Percentiles rank a stretch among this genome's conserved stretches.
These are phyloP conservation scores for Enteromius anoplus DNA, from an alignment of 2,797 vertebrate genomes.

Conservation along the genomic window DNA sequence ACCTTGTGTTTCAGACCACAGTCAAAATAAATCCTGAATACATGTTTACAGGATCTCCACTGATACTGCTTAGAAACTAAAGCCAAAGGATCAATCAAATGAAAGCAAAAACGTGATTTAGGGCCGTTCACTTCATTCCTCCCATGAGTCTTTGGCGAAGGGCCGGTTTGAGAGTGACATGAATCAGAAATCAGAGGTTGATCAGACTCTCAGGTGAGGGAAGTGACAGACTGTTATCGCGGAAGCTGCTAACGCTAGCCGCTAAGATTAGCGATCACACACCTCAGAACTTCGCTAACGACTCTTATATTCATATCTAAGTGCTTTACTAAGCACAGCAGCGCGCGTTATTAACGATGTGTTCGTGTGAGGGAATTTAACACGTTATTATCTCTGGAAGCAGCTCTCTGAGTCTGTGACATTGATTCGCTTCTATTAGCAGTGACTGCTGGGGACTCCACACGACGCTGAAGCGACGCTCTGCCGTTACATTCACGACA, in stretches of 20 bases:
- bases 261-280: not conserved
- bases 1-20: not conserved
- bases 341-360: too few species aligned
- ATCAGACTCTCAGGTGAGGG: not conserved
- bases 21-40: too few species aligned
- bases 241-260: slow-evolving; percentile 25
- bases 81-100: not conserved
- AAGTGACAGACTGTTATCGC: slow-evolving; percentile 6
- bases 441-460: not conserved
- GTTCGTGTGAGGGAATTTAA: not conserved
- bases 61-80: not conserved
- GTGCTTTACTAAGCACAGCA: too few species aligned
- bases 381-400: not conserved
- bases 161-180: not conserved
- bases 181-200: not conserved
- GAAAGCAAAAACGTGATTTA: not conserved
- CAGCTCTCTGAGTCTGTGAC: not conserved
- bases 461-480: not conserved
- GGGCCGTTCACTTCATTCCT: not conserved
- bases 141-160: not conserved
- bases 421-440: not conserved
- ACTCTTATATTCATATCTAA: not conserved
- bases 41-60: not conserved
- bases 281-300: not conserved
- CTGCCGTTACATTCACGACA: not conserved